Conservation (phyloP, 1,140 invertebrate species). For the Drosophila tani region DNA sequence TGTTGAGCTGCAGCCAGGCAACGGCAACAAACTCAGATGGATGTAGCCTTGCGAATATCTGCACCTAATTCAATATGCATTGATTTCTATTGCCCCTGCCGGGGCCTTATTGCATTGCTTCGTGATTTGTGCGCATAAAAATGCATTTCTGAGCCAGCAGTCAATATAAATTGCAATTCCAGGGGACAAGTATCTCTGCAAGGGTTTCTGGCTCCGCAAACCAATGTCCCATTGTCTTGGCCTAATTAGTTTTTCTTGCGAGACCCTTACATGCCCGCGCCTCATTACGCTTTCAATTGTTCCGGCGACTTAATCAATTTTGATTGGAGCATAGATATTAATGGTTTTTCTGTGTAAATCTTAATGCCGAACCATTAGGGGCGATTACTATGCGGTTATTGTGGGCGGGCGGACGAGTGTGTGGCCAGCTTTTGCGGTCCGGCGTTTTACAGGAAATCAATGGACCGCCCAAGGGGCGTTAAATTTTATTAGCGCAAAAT, state of each 20-base stretch:
- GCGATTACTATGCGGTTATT: slow-evolving; percentile 45
- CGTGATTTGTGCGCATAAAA: slow-evolving; percentile 18
- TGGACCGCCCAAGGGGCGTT: slow-evolving; percentile 51
- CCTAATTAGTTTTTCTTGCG: slow-evolving; percentile 9
- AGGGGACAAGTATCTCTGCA: too few relatives aligned
- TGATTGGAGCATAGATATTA: slow-evolving; percentile 48
- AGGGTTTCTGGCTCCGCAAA: neutral
- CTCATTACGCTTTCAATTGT: slow-evolving; percentile 48
- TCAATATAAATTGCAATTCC: slow-evolving; percentile 5
- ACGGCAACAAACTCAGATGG: neutral
- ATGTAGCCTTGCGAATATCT: slow-evolving; percentile 4
- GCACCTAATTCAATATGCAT: slow-evolving; percentile 41
- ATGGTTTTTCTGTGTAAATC: slow-evolving; percentile 45
- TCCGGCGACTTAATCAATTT: slow-evolving; percentile 43
- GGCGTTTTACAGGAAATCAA: slow-evolving; percentile 77
- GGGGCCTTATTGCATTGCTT: slow-evolving; percentile 29
- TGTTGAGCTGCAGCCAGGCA: slow-evolving; percentile 30
- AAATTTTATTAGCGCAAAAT: slow-evolving; percentile 81
- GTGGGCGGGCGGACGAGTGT: slow-evolving; percentile 18
- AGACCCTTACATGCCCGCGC: neutral
- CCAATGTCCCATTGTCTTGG: neutral
- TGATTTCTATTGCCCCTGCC: slow-evolving; percentile 27
- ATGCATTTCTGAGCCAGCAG: slow-evolving; percentile 9
- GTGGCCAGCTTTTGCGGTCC: slow-evolving; percentile 61
- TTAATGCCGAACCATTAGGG: slow-evolving; percentile 32